These are phyloP conservation scores for Ernsta delagoae DNA, from an alignment of 2,888 invertebrate species.

Conservation along the genomic window DNA sequence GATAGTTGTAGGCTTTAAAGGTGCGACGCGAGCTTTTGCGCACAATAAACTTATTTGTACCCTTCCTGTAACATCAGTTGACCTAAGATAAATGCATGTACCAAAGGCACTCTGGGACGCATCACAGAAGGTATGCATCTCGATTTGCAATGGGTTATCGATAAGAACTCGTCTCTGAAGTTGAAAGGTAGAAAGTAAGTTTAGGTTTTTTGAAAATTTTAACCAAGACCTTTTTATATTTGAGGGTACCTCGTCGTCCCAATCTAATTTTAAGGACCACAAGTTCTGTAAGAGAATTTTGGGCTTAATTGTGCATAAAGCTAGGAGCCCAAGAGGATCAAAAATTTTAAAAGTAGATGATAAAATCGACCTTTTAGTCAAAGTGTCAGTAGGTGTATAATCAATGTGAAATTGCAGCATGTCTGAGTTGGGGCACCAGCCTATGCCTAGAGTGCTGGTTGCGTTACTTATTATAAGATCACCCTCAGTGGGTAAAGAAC, in stretches of 20 bases:
- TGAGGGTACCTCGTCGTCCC: neutral
- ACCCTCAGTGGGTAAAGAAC: neutral
- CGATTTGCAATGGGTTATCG: neutral
- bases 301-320: conserved; percentile 12
- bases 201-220: neutral
- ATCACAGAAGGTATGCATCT: neutral
- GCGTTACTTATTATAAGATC: neutral
- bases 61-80: neutral
- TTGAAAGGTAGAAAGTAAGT: neutral
- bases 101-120: neutral
- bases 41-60: neutral
- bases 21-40: neutral
- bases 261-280: conserved; percentile 1
- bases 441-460: neutral
- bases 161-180: neutral
- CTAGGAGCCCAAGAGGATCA: conserved; percentile 4
- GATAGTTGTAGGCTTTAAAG: neutral
- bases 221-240: neutral
- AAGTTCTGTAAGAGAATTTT: conserved; percentile 1
- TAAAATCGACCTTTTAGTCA: neutral
- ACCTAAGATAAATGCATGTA: neutral
- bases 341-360: conserved; percentile 7
- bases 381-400: neutral
- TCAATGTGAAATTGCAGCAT: neutral
- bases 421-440: neutral